Percentiles rank a stretch among this genome's conserved stretches.
Evolutionary conservation across 2,113 vertebrate genomes (phyloP).

Genomic region (Dolichotis patagonum): DNA sequence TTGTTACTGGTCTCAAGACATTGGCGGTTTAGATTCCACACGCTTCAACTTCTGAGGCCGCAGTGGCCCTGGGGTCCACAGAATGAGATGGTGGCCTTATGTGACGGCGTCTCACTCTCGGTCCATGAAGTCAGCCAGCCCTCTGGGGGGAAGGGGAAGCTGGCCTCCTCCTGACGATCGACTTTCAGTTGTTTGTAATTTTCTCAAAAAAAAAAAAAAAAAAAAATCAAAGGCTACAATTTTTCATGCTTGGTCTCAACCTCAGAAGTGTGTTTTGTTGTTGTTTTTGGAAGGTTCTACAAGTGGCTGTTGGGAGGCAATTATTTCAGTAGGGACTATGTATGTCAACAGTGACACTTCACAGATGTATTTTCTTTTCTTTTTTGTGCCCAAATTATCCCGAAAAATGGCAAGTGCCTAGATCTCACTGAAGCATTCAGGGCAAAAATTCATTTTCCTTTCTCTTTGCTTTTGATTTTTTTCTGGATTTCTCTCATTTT

Average conservation of each 20-base stretch:
- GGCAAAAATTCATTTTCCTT: constrained; percentile 14
- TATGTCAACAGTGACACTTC: constrained; percentile 53
- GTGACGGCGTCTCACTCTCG: not conserved
- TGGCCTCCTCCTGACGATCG: not conserved
- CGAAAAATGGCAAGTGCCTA: constrained; percentile 48
- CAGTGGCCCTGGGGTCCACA: no score
- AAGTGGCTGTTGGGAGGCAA: not conserved
- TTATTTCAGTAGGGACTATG: constrained; percentile 45
- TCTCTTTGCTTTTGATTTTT: not conserved
- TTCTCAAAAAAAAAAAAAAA: constrained; percentile 75
- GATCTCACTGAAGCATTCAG: not conserved
- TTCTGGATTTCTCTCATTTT: not conserved
- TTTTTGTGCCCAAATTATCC: constrained; percentile 24
- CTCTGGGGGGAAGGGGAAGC: not conserved
- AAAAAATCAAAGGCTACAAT: constrained; percentile 68
- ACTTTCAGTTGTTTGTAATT: constrained; percentile 71
- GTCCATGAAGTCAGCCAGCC: not conserved
- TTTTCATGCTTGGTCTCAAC: constrained; percentile 65
- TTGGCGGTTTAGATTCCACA: not conserved
- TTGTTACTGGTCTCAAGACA: not conserved
- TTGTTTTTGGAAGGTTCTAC: constrained; percentile 67
- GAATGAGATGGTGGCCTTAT: not conserved
- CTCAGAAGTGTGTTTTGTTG: constrained; percentile 65
- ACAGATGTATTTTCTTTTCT: constrained; percentile 38
- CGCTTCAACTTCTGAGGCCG: not conserved